phyloP scores from a whole-genome alignment of 2,113 vertebrate species.

The Solea solea region DNA sequence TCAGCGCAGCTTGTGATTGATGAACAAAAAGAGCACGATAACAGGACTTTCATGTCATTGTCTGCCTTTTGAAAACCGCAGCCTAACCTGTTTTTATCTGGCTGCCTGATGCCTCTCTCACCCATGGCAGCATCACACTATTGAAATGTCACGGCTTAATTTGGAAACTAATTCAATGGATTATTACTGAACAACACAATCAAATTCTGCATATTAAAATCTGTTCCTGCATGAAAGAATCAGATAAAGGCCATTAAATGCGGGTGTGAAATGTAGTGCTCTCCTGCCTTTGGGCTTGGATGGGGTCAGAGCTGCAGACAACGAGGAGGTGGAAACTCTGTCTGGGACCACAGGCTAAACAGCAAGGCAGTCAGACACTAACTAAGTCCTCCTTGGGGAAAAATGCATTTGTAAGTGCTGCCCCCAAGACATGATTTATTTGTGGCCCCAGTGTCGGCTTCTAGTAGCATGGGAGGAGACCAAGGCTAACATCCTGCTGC shows the following conservation, averaged over 20 bases:
- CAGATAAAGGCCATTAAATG: conserved; percentile 22
- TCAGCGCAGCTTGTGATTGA: conserved; percentile 3
- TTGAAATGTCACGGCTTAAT: conserved; percentile 69
- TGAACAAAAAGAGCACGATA: conserved; percentile 13
- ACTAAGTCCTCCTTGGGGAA: conserved; percentile 53
- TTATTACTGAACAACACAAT: conserved; percentile 55
- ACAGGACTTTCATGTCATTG: conserved; percentile 10
- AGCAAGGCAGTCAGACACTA: conserved; percentile 31
- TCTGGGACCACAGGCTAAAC: conserved; percentile 50
- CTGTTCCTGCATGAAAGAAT: conserved; percentile 17
- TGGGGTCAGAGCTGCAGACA: conserved; percentile 21
- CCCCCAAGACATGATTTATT: conserved; percentile 65
- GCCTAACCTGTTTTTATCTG: conserved; percentile 50
- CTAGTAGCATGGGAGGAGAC: conserved; percentile 52
- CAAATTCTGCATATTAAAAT: conserved; percentile 45
- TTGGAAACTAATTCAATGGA: conserved; percentile 50
- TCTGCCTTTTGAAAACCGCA: conserved; percentile 24
- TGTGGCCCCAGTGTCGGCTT: conserved; percentile 32
- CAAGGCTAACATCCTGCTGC: conserved; percentile 38
- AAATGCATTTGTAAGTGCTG: conserved; percentile 62
- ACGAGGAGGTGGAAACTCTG: conserved; percentile 16
- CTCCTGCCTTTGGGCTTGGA: conserved; percentile 24
- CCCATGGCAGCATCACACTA: conserved; percentile 40
- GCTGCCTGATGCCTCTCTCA: conserved; percentile 16
- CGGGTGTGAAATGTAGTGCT: neutral